A percentile compares a stretch with the other conserved stretches of the same genome.
Conservation (phyloP, 2,888 invertebrate species). For the Lypha dubia region DNA sequence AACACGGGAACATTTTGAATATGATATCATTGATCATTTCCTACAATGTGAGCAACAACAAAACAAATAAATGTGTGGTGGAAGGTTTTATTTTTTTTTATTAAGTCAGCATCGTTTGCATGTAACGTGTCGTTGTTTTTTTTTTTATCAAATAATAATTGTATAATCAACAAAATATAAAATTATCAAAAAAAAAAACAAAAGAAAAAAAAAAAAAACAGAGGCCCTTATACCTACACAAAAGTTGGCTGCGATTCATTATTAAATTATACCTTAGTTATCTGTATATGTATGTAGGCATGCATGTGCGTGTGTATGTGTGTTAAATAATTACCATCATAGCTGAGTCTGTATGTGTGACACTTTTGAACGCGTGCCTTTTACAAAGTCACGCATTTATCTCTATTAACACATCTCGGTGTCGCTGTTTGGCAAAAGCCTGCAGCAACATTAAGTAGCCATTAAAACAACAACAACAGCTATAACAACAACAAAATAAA, state of each 20-base stretch:
- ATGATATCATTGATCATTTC: conserved; percentile 63
- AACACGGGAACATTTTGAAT: conserved; percentile 60
- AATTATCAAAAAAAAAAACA: no score
- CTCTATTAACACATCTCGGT: conserved; percentile 69
- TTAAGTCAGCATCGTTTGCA: conserved; percentile 62
- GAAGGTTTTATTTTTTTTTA: conserved; percentile 41
- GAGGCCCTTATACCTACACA: conserved; percentile 65
- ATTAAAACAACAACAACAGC: conserved; percentile 54
- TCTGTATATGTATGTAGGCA: not conserved
- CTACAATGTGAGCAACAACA: not conserved
- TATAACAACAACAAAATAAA: not conserved
- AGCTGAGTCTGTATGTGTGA: conserved; percentile 23
- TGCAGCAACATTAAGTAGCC: conserved; percentile 55
- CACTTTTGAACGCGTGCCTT: conserved; percentile 70
- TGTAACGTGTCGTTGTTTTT: not conserved
- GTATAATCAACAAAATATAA: conserved; percentile 68
- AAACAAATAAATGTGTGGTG: conserved; percentile 21
- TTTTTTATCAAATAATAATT: conserved; percentile 57
- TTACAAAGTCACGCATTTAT: conserved; percentile 73
- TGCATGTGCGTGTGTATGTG: conserved; percentile 16
- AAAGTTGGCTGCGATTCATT: conserved; percentile 39
- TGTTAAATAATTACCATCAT: conserved; percentile 10
- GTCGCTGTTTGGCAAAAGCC: conserved; percentile 49
- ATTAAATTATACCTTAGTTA: conserved; percentile 44
- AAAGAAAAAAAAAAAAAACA: no score